Conservation (phyloP, 2,888 invertebrate species). For the Philaethria dido region DNA sequence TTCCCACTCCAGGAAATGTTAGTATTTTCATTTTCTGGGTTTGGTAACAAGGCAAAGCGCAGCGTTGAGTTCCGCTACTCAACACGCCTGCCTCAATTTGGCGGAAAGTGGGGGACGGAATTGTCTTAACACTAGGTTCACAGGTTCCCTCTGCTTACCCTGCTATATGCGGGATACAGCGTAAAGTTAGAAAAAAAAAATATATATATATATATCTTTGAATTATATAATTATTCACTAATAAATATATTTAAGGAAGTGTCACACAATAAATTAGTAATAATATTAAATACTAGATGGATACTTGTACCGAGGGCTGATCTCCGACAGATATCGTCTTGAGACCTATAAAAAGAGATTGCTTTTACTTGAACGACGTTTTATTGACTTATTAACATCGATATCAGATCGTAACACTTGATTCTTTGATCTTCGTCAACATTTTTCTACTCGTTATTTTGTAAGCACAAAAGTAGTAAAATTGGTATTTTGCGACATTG, state of each 20-base stretch:
- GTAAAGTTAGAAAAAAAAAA: no score
- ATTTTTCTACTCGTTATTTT: conserved; percentile 67
- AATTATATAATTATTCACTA: neutral
- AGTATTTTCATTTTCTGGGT: no score
- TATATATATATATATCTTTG: no score
- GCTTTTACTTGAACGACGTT: conserved; percentile 79
- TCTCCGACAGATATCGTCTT: conserved; percentile 74
- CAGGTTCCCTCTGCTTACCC: no score
- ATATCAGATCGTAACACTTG: conserved; percentile 81
- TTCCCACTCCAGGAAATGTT: no score
- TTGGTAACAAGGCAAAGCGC: no score
- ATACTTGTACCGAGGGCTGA: conserved; percentile 64
- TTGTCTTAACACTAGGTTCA: no score
- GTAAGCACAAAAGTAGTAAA: conserved; percentile 44
- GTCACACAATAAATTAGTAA: conserved; percentile 20
- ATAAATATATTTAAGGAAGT: neutral
- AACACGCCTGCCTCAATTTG: no score
- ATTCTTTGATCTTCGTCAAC: conserved; percentile 79
- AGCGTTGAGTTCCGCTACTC: no score
- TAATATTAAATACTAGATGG: conserved; percentile 43
- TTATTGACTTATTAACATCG: conserved; percentile 84
- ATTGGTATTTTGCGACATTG: conserved; percentile 16
- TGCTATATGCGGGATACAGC: no score
- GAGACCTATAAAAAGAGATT: conserved; percentile 82
- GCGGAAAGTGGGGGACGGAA: no score